A percentile compares a stretch with the other conserved stretches of the same genome.
Evolutionary conservation across 2,113 vertebrate genomes (phyloP).

Genomic region (Paracanthobrama guichenoti): DNA sequence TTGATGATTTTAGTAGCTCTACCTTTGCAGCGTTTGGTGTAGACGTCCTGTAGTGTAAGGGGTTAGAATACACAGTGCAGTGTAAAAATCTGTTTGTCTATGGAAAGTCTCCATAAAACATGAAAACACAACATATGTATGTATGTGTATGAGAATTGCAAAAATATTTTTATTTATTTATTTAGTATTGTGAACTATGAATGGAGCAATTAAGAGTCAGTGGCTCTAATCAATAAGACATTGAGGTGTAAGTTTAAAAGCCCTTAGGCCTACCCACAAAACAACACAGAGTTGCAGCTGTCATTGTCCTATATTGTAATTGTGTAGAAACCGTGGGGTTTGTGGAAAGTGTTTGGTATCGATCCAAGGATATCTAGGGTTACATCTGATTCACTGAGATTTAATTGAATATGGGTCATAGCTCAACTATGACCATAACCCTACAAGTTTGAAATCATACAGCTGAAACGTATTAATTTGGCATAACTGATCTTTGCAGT

Average conservation of each 20-base stretch:
- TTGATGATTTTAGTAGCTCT: too few relatives aligned
- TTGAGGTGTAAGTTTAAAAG: neutral
- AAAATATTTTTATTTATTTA: neutral
- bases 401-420: neutral
- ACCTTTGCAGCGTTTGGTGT: too few relatives aligned
- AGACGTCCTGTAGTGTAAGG: too few relatives aligned
- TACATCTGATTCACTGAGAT: neutral
- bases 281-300: neutral
- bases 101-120: too few relatives aligned
- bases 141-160: too few relatives aligned
- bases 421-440: neutral
- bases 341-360: neutral
- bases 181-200: neutral
- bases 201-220: neutral
- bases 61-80: too few relatives aligned
- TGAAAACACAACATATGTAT: too few relatives aligned
- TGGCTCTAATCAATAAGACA: neutral
- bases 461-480: neutral
- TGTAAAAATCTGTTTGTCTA: too few relatives aligned
- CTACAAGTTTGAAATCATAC: neutral
- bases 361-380: neutral
- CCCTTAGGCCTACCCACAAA: neutral
- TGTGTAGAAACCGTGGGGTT: neutral
- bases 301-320: neutral
- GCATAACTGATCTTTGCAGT: neutral